phyloP scores from a whole-genome alignment of 2,888 invertebrate genomes.

The Callimorpha dominula region DNA sequence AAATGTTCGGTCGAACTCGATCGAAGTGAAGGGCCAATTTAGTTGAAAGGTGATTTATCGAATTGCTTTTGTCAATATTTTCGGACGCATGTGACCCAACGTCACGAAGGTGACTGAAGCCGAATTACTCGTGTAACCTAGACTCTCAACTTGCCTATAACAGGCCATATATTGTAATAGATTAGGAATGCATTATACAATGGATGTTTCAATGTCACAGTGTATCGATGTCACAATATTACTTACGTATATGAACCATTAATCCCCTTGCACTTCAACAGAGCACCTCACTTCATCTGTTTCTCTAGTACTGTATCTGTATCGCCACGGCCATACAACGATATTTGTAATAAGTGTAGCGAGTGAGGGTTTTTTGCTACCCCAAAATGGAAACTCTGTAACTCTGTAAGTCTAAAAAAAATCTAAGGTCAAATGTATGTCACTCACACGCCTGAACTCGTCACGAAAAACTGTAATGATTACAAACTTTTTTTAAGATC shows the following conservation, averaged over 20 bases:
- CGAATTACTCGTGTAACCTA: conserved; percentile 72
- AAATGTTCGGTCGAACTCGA: conserved; percentile 50
- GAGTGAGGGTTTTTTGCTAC: too few relatives aligned
- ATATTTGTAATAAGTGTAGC: not conserved
- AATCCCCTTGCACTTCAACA: conserved; percentile 41
- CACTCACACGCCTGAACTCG: not conserved
- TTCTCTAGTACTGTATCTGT: conserved; percentile 10
- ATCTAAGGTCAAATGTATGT: too few relatives aligned
- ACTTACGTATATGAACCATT: conserved; percentile 39
- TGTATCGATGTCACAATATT: conserved; percentile 59
- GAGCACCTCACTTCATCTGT: conserved; percentile 32
- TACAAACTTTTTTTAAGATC: not conserved
- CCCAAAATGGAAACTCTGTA: too few relatives aligned
- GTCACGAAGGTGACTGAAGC: conserved; percentile 65
- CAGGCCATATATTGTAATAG: conserved; percentile 61
- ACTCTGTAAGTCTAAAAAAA: too few relatives aligned
- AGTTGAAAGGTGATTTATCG: conserved; percentile 50
- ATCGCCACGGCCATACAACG: not conserved
- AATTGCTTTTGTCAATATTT: conserved; percentile 62
- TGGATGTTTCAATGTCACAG: conserved; percentile 65
- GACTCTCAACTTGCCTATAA: conserved; percentile 57
- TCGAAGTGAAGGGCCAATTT: conserved; percentile 58
- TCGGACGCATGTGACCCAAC: conserved; percentile 60
- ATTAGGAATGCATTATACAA: conserved; percentile 57
- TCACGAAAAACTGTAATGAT: conserved; percentile 21